Evolutionary conservation across 2,797 vertebrate genomes (phyloP).

Genomic region (Falco concolor): DNA sequence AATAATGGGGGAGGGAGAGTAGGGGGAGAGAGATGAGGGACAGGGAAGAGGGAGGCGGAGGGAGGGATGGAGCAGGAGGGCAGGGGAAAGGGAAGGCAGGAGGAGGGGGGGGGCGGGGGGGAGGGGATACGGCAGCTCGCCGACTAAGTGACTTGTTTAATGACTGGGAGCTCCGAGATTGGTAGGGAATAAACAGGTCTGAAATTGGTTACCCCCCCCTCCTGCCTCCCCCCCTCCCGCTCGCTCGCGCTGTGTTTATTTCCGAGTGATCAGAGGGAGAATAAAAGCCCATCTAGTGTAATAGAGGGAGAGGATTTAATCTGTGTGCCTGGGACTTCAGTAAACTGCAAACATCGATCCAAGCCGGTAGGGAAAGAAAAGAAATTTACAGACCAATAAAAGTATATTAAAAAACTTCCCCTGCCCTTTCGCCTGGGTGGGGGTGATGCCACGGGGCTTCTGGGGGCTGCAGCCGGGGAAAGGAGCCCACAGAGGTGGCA

Average conservation of each 20-base stretch:
- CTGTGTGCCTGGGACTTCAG: slow-evolving; percentile 37
- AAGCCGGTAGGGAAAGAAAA: slow-evolving; percentile 49
- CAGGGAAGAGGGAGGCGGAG: background rate
- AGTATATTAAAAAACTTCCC: slow-evolving; percentile 65
- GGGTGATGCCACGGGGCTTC: background rate
- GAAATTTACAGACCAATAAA: slow-evolving; percentile 69
- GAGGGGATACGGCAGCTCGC: background rate
- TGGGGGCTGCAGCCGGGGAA: background rate
- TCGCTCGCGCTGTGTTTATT: background rate
- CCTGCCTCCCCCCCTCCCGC: background rate
- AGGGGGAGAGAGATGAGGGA: background rate
- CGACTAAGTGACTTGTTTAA: slow-evolving; percentile 11
- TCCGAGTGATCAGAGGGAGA: slow-evolving; percentile 41
- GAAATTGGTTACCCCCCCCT: background rate
- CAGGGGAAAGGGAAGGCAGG: background rate
- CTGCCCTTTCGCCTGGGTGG: background rate
- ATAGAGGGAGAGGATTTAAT: slow-evolving; percentile 61
- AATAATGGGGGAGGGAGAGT: slow-evolving; percentile 27
- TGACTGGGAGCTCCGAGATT: background rate
- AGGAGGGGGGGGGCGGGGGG: background rate
- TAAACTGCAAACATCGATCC: slow-evolving; percentile 62
- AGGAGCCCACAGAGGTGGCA: fast-evolving
- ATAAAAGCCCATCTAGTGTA: slow-evolving; percentile 53
- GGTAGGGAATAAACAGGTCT: slow-evolving; percentile 12
- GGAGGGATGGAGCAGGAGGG: background rate